Percentiles rank a stretch among this genome's conserved stretches.
phyloP scores from a whole-genome alignment of 2,797 vertebrate species.

The Serranus cabrilla region DNA sequence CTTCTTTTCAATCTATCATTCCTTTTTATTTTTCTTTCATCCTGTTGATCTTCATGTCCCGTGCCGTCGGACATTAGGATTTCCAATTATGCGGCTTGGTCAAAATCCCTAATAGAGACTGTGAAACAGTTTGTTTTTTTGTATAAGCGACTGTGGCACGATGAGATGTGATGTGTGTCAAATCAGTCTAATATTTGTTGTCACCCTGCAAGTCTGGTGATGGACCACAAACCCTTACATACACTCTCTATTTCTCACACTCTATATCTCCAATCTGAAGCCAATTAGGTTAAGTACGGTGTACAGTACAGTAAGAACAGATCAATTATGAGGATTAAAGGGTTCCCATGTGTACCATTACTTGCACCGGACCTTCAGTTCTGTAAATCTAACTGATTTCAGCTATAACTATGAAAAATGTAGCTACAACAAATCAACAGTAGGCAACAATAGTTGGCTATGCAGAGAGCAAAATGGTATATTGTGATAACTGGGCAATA shows the following conservation, averaged over 20 bases:
- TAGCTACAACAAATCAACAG: background rate
- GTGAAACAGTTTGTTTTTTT: constrained; percentile 11
- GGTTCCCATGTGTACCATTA: background rate
- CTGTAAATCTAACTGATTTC: background rate
- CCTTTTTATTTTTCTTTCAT: constrained; percentile 1
- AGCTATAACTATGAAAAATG: background rate
- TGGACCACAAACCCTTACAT: background rate
- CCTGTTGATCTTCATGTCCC: constrained; percentile 23
- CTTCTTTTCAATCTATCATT: constrained; percentile 9
- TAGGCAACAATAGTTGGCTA: background rate
- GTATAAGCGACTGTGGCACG: constrained; percentile 16
- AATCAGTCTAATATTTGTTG: background rate
- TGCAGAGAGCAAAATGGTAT: background rate
- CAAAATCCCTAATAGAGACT: constrained; percentile 18
- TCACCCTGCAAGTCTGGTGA: background rate
- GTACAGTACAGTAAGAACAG: background rate
- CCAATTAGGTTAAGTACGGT: constrained; percentile 2
- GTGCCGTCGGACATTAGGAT: background rate
- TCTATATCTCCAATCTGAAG: background rate
- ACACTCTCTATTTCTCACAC: background rate
- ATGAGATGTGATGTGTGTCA: constrained; percentile 29
- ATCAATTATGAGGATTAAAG: background rate
- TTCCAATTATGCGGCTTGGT: constrained; percentile 42
- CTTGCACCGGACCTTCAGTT: background rate
- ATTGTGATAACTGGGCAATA: background rate